These are phyloP conservation scores for Helicoverpa armigera DNA, from an alignment of 1,140 invertebrate species.

Conservation along the genomic window DNA sequence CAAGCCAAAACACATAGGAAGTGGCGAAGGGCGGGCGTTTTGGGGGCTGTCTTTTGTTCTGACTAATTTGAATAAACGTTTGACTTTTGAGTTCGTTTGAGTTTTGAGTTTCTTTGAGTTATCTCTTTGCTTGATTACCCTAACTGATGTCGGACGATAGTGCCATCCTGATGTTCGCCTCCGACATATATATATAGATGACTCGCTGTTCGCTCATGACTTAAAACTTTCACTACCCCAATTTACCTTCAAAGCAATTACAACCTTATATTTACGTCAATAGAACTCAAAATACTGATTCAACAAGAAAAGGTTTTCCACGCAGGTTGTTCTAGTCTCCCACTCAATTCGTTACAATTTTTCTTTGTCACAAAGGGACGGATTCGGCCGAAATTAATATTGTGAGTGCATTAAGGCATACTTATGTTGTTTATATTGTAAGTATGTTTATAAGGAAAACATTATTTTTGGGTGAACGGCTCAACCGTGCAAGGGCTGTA, in stretches of 20 bases:
- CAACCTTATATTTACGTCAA: slow-evolving; percentile 40
- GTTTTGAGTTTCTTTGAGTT: too few relatives aligned
- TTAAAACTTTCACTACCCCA: background rate
- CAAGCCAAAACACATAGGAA: too few relatives aligned
- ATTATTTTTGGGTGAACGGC: background rate
- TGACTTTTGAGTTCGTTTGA: too few relatives aligned
- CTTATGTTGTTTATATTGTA: slow-evolving; percentile 43
- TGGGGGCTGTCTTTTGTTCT: too few relatives aligned
- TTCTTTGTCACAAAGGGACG: slow-evolving; percentile 85
- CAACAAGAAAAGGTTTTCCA: slow-evolving; percentile 58
- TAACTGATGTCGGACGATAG: too few relatives aligned
- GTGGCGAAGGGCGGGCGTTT: too few relatives aligned
- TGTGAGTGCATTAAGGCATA: slow-evolving; percentile 47
- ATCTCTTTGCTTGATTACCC: too few relatives aligned
- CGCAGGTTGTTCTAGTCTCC: slow-evolving; percentile 75
- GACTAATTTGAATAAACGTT: too few relatives aligned
- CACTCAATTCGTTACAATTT: slow-evolving; percentile 83
- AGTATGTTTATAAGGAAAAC: slow-evolving; percentile 30
- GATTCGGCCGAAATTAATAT: slow-evolving; percentile 69
- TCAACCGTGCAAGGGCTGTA: background rate
- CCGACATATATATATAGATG: too few relatives aligned
- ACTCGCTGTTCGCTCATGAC: background rate
- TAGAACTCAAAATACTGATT: slow-evolving; percentile 54
- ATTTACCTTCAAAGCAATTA: background rate
- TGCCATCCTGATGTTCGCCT: too few relatives aligned